Evolutionary conservation across 2,797 vertebrate genomes (phyloP).

Genomic region (Mycteria americana): DNA sequence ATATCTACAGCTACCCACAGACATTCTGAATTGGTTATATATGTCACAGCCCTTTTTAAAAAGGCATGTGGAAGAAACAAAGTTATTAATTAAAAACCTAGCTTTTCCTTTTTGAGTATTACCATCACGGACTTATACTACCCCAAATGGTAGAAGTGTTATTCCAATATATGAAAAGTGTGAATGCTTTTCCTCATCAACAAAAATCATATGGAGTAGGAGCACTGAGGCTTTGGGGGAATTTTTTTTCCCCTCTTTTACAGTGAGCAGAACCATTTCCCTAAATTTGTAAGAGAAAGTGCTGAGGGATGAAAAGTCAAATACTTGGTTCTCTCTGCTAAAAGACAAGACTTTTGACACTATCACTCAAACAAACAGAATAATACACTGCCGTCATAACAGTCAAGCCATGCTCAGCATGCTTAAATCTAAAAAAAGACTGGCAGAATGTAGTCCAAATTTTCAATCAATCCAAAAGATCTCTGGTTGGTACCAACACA

Average conservation of each 20-base stretch:
- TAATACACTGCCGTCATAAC: background rate
- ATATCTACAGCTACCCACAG: background rate
- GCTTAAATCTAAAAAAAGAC: background rate
- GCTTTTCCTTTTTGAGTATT: background rate
- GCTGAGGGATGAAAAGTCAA: background rate
- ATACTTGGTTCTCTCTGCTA: background rate
- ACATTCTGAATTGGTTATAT: background rate
- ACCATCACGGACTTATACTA: background rate
- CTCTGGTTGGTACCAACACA: background rate
- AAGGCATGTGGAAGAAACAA: background rate
- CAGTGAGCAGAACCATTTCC: background rate
- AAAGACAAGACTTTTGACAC: background rate
- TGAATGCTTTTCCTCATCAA: background rate
- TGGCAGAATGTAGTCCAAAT: background rate
- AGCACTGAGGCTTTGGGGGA: background rate
- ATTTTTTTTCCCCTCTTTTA: background rate
- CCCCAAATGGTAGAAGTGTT: background rate
- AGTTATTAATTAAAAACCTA: background rate
- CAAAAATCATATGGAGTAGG: background rate
- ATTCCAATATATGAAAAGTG: background rate
- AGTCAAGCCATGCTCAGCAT: background rate
- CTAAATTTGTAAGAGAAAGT: background rate
- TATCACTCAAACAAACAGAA: background rate
- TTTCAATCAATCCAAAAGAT: background rate
- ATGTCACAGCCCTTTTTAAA: background rate